Base-by-base conservation (phyloP, 2,888 invertebrate species). In the Cordylochernes scorpioides region DNA sequence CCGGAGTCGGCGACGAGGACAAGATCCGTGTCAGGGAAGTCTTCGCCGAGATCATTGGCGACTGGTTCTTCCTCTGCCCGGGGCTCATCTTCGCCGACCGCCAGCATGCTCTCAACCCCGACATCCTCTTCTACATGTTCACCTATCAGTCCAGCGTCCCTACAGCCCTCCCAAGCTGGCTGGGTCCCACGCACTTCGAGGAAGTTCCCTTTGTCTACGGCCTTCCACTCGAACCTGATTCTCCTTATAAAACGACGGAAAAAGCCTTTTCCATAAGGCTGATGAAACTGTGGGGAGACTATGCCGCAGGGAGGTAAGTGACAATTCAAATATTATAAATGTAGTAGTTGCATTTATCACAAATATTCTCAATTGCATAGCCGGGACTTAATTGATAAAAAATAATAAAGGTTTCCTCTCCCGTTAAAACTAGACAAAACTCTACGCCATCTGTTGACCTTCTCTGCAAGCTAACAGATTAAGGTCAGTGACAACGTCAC, bases 231-330 rank as follows among this genome's bases (percentile, higher is more conserved):
- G 73, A 82, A 49, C 66, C 71, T n/a, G 59, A 64, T 28, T 71
- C 68, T 48, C 68, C 66, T 43, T 86, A 78, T 57, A 71, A 69
- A 12, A 62, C 65, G 3, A 69, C 71, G 45, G 86, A 88, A 53
- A 64, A 71, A 17, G 69, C 72, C 44, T 66, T 88, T 41, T 74
- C 77, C 49, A 68, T 64, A 50, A 63, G 72, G 40, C 70, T 88
- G 52, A 86, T 88, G 84, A 65, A 68, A 50, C 86, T 82, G 54
- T 86, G 84, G 84, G 73, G 82, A 3, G 86, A 88, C 54, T 88
- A 86, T 52, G 86, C 84, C 28, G 74, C 77, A 60, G 73, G 77
- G 39, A 86, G 78, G 80, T 80, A 57, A 56, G 64, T n/a, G n/a
- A n/a, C n/a, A n/a, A n/a, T n/a, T n/a, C n/a, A n/a, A n/a, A n/a